These are phyloP conservation scores for Loripinus fragilis DNA, from an alignment of 2,888 invertebrate genomes.

Conservation along the genomic window DNA sequence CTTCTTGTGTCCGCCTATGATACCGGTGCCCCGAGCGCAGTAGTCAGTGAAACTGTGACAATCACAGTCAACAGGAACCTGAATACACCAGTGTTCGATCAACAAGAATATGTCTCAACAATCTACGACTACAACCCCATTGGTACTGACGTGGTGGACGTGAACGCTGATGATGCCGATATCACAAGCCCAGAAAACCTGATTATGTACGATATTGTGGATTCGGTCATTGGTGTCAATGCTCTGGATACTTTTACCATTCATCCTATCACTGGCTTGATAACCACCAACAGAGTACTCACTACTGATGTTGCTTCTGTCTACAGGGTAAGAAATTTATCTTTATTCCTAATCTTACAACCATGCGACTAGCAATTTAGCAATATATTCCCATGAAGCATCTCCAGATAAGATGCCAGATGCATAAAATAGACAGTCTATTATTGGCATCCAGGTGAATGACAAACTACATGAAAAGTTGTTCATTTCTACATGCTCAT, in stretches of 20 bases:
- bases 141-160: conserved; percentile 70
- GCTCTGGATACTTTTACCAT: conserved; percentile 94
- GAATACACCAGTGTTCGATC: conserved; percentile 71
- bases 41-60: conserved; percentile 67
- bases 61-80: conserved; percentile 76
- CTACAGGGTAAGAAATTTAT: conserved; percentile 55
- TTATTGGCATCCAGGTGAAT: too few species aligned
- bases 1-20: conserved; percentile 74
- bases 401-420: too few species aligned
- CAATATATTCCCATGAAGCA: too few species aligned
- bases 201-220: conserved; percentile 56
- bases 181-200: conserved; percentile 74
- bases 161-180: conserved; percentile 75
- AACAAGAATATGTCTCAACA: conserved; percentile 59
- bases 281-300: conserved; percentile 92
- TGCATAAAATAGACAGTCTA: too few species aligned
- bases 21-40: conserved; percentile 69
- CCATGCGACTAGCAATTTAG: too few species aligned
- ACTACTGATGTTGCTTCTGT: conserved; percentile 70
- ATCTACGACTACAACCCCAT: conserved; percentile 73
- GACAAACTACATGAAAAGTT: too few species aligned
- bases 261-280: conserved; percentile 92
- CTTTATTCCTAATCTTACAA: too few species aligned
- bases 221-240: conserved; percentile 83
- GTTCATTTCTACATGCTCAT: too few species aligned